A percentile compares a stretch with the other conserved stretches of the same genome.
phyloP scores from a whole-genome alignment of 2,113 vertebrate species.

The Dinomys branickii region DNA sequence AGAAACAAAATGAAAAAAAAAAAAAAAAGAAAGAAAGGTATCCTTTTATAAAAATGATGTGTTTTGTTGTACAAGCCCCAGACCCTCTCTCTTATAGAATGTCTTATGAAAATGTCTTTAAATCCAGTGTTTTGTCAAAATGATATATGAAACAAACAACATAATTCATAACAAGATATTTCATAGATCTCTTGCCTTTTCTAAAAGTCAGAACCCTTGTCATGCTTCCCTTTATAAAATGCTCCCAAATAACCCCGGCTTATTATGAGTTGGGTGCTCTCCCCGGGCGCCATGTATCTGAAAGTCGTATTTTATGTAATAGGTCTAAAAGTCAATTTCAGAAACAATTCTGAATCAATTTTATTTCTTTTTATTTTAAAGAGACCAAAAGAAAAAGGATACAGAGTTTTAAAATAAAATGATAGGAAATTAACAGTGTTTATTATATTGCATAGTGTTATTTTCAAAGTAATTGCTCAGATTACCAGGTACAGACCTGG shows the following conservation, averaged over 20 bases:
- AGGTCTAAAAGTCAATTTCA: conserved; percentile 64
- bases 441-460: no score
- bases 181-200: conserved; percentile 17
- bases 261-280: conserved; percentile 25
- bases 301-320: conserved; percentile 55
- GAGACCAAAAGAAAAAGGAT: no score
- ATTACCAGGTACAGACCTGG: no score
- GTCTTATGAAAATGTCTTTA: conserved; percentile 66
- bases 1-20: background rate
- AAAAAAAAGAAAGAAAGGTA: background rate
- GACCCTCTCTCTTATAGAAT: conserved; percentile 26
- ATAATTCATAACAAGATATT: conserved; percentile 44
- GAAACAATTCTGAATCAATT: conserved; percentile 51
- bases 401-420: no score
- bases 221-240: conserved; percentile 56
- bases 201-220: conserved; percentile 55
- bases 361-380: background rate
- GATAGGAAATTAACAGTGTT: no score
- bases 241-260: conserved; percentile 32
- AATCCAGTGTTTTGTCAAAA: conserved; percentile 7
- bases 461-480: no score
- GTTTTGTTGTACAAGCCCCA: conserved; percentile 12
- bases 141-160: conserved; percentile 59
- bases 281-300: background rate
- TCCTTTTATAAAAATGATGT: conserved; percentile 28